These are phyloP conservation scores for Gnatocerus cornutus DNA, from an alignment of 2,888 invertebrate species.

Conservation along the genomic window DNA sequence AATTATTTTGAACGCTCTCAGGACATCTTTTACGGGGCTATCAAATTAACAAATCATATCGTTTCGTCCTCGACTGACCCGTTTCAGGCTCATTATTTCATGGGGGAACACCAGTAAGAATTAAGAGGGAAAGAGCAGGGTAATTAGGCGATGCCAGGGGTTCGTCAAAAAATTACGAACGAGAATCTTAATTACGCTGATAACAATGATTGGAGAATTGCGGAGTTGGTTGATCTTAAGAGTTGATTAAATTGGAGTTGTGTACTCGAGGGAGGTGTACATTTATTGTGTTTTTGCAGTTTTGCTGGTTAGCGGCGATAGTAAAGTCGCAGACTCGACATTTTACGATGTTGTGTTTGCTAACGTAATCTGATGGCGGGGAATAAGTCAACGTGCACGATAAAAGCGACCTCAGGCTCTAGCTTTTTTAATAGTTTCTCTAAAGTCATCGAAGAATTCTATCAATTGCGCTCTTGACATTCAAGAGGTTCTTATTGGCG, in stretches of 20 bases:
- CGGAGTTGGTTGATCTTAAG: background rate
- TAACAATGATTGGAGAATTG: background rate
- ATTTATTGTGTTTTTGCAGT: background rate
- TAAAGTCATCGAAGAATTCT: background rate
- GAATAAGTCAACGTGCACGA: background rate
- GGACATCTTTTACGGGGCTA: constrained; percentile 15
- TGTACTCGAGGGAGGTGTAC: background rate
- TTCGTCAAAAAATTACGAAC: constrained; percentile 9
- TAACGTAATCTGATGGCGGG: background rate
- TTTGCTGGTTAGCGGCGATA: background rate
- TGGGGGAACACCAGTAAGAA: constrained; percentile 1
- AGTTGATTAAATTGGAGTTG: background rate
- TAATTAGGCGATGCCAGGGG: constrained; percentile 13
- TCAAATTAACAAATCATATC: constrained; percentile 32
- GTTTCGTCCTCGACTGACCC: constrained; percentile 22
- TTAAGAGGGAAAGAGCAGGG: constrained; percentile 7
- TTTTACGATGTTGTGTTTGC: constrained; percentile 4
- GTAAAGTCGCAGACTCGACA: background rate
- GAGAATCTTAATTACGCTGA: background rate
- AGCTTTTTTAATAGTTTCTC: background rate
- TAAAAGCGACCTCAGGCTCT: background rate
- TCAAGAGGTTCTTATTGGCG: background rate
- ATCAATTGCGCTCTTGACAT: background rate
- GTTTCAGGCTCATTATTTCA: constrained; percentile 8
- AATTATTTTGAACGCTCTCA: constrained; percentile 30